Evolutionary conservation across 2,888 invertebrate species (phyloP).

Genomic region (Noctua pronuba): DNA sequence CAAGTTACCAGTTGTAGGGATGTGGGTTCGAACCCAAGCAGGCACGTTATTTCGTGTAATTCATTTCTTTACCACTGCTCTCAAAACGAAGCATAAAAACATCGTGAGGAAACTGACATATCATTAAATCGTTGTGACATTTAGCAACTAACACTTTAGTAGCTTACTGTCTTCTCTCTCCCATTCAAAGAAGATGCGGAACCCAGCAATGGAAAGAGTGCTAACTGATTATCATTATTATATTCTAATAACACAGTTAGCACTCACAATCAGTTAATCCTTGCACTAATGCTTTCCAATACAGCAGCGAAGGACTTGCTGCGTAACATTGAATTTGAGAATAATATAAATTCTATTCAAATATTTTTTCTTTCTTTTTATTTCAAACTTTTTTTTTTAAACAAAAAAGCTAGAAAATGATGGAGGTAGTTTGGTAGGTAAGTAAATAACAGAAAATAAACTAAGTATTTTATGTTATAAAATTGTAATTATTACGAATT

Average conservation of each 20-base stretch:
- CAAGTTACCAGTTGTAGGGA: neutral
- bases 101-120: neutral
- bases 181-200: no score
- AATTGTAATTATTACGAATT: neutral
- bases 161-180: no score
- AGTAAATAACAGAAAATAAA: neutral
- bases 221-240: neutral
- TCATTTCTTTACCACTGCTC: neutral
- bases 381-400: no score
- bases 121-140: neutral
- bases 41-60: neutral
- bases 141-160: no score
- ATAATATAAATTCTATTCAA: no score
- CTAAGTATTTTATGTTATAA: neutral
- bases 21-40: neutral
- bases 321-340: no score
- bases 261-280: no score
- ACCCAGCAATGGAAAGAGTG: neutral
- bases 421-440: neutral
- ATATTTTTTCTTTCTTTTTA: no score
- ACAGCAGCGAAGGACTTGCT: no score
- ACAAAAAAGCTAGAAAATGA: neutral
- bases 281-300: no score
- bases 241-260: no score
- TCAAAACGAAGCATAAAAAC: neutral